phyloP scores from a whole-genome alignment of 2,797 vertebrate species.

The Argentina silus region DNA sequence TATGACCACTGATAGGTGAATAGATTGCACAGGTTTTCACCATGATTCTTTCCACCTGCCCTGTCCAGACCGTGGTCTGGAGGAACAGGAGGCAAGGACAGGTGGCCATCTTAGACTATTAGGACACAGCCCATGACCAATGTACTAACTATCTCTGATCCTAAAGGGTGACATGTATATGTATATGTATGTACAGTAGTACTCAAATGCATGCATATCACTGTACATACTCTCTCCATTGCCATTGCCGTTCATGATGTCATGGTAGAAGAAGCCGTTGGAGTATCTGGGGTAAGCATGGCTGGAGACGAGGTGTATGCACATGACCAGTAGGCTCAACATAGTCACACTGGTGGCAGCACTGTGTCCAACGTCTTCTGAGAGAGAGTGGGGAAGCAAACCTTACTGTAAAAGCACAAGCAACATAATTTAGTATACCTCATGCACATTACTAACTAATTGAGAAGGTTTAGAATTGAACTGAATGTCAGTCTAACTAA shows the following conservation, averaged over 20 bases:
- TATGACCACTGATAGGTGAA: too few species aligned
- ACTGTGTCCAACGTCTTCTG: constrained; percentile 27
- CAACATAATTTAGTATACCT: too few species aligned
- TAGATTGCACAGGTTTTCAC: too few species aligned
- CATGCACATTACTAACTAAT: too few species aligned
- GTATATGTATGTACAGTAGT: not conserved
- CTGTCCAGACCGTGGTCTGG: too few species aligned
- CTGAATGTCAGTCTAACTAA: too few species aligned
- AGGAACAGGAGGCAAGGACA: too few species aligned
- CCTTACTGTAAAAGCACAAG: not conserved
- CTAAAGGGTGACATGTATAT: not conserved
- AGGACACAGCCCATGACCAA: not conserved
- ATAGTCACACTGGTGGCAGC: constrained; percentile 40
- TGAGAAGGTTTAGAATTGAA: too few species aligned
- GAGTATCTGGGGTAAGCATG: constrained; percentile 67
- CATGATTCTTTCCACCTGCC: too few species aligned
- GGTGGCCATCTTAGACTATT: too few species aligned
- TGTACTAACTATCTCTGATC: not conserved
- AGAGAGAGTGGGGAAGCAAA: too few species aligned
- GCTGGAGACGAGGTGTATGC: constrained; percentile 51
- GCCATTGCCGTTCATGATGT: constrained; percentile 72
- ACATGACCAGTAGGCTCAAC: constrained; percentile 59
- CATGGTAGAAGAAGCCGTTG: constrained; percentile 90
- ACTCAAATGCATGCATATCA: not conserved
- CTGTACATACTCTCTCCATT: constrained; percentile 78